Percentiles rank a stretch among this genome's conserved stretches.
Conservation (phyloP, 2,113 vertebrate species). For the Macquaria ambigua region DNA sequence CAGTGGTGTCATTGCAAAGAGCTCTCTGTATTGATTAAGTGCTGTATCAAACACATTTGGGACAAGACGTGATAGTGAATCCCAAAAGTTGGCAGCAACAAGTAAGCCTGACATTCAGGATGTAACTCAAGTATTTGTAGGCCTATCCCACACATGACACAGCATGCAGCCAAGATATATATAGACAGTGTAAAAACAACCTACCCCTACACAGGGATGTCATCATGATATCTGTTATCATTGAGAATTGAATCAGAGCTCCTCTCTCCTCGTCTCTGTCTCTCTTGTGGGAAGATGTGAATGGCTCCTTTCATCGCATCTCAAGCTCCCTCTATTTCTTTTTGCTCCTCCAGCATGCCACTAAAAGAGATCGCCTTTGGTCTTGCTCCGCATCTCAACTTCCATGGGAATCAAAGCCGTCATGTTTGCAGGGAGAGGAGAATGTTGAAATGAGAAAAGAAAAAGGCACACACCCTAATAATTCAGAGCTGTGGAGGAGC, state of each 20-base stretch:
- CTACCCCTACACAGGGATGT: conserved; percentile 68
- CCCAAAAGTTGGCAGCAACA: conserved; percentile 40
- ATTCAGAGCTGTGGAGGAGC: conserved; percentile 36
- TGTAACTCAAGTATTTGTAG: background rate
- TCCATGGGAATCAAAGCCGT: conserved; percentile 59
- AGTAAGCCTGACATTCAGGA: conserved; percentile 20
- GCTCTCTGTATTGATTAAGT: conserved; percentile 53
- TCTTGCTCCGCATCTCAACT: conserved; percentile 40
- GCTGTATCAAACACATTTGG: conserved; percentile 38
- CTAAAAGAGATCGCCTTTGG: conserved; percentile 56
- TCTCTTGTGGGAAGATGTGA: conserved; percentile 49
- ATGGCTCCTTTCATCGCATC: conserved; percentile 68
- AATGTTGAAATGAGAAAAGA: conserved; percentile 22
- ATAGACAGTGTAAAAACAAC: conserved; percentile 41
- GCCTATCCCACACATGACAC: background rate
- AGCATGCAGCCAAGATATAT: conserved; percentile 11
- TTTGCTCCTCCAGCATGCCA: conserved; percentile 22
- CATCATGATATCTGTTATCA: conserved; percentile 68
- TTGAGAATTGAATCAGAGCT: conserved; percentile 45
- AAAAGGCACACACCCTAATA: background rate
- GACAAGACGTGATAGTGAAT: conserved; percentile 17
- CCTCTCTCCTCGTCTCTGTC: conserved; percentile 37
- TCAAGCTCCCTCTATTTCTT: conserved; percentile 42
- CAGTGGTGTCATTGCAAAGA: conserved; percentile 28
- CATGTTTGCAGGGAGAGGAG: conserved; percentile 18